These are phyloP conservation scores for Atherinosoma microstoma DNA, from an alignment of 2,797 vertebrate species.

Conservation along the genomic window DNA sequence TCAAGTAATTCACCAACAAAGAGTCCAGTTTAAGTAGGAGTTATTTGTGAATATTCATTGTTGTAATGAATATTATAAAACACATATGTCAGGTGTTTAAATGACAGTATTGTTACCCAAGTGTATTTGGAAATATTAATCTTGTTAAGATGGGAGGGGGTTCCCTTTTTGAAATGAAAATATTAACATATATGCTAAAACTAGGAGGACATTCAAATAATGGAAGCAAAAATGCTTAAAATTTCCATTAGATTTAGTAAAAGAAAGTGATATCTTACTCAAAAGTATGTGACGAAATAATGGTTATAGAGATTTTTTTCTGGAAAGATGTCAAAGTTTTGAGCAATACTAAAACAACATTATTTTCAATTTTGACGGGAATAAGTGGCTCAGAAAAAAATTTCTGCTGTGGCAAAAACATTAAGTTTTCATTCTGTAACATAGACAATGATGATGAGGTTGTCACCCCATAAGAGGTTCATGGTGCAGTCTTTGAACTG, in stretches of 20 bases:
- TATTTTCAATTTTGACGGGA: neutral
- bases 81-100: neutral
- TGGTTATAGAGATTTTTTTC: too few species aligned
- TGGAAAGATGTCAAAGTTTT: neutral
- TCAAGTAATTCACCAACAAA: conserved; percentile 7
- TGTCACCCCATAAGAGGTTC: neutral
- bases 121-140: neutral
- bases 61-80: too few species aligned
- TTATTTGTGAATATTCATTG: neutral
- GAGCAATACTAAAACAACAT: neutral
- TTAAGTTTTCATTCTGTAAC: neutral
- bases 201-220: neutral
- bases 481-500: neutral
- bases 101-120: neutral
- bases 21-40: conserved; percentile 3
- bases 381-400: neutral
- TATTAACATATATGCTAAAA: neutral
- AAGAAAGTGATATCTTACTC: neutral
- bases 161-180: neutral
- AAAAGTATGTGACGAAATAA: neutral
- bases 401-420: neutral
- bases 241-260: neutral
- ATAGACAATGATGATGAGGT: neutral
- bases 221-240: neutral
- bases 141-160: neutral